Percentiles rank a stretch among this genome's conserved stretches.
These are phyloP conservation scores for Tricholauxania praeusta DNA, from an alignment of 2,888 invertebrate genomes.

Conservation along the genomic window DNA sequence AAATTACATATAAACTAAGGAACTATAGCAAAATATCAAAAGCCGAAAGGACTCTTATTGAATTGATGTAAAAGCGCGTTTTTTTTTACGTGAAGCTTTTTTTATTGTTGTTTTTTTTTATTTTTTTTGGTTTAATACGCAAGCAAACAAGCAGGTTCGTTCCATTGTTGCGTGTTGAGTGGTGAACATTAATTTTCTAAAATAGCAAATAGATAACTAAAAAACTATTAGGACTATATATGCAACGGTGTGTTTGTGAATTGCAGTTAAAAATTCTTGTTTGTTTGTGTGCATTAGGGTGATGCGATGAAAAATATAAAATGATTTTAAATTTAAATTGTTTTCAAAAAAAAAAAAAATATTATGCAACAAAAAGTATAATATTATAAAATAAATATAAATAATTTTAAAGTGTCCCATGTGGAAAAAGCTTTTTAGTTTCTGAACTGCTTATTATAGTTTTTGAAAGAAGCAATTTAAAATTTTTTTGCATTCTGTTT, in stretches of 20 bases:
- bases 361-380: too few relatives aligned
- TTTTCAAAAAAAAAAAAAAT: too few relatives aligned
- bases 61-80: not conserved
- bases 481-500: too few relatives aligned
- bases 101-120: constrained; percentile 5
- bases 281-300: too few relatives aligned
- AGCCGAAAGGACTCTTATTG: not conserved
- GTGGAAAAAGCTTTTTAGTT: too few relatives aligned
- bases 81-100: not conserved
- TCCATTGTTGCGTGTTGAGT: constrained; percentile 1
- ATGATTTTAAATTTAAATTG: too few relatives aligned
- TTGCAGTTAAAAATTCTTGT: too few relatives aligned
- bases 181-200: constrained; percentile 20
- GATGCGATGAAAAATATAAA: too few relatives aligned
- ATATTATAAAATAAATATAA: too few relatives aligned
- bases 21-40: not conserved
- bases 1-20: not conserved
- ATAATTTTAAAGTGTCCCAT: too few relatives aligned
- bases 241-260: constrained; percentile 4
- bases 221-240: constrained; percentile 22
- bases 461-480: too few relatives aligned
- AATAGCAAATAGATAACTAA: constrained; percentile 26
- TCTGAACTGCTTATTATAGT: too few relatives aligned
- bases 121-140: not conserved
- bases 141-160: not conserved